A percentile compares a stretch with the other conserved stretches of the same genome.
Conservation (phyloP, 2,888 invertebrate genomes). For the Eupeodes luniger region DNA sequence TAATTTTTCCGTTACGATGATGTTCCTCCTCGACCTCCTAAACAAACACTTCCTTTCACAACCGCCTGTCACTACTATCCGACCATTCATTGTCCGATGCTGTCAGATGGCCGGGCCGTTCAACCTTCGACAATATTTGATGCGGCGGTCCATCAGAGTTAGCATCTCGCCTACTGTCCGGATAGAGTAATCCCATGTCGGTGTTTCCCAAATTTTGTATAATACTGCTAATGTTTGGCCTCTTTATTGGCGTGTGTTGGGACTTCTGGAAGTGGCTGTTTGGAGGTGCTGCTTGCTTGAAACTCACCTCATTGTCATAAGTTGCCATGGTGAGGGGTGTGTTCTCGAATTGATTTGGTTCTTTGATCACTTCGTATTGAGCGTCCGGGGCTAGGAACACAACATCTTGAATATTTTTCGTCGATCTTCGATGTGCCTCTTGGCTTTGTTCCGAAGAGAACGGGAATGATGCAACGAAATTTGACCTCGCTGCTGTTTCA, state of each 20-base stretch:
- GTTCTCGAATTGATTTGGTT: constrained; percentile 78
- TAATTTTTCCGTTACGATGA: neutral
- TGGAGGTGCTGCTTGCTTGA: constrained; percentile 50
- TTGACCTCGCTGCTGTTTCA: constrained; percentile 77
- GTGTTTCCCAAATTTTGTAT: constrained; percentile 85
- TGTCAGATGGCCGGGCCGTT: constrained; percentile 55
- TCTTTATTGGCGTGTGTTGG: constrained; percentile 81
- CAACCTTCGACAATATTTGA: constrained; percentile 56
- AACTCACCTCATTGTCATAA: constrained; percentile 78
- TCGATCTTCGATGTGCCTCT: constrained; percentile 84
- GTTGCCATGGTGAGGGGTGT: constrained; percentile 76
- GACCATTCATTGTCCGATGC: constrained; percentile 81
- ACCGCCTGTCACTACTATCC: constrained; percentile 80
- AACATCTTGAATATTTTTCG: constrained; percentile 82
- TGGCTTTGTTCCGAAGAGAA: constrained; percentile 84
- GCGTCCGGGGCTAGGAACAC: constrained; percentile 86
- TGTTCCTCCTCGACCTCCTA: constrained; percentile 73
- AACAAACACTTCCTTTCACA: constrained; percentile 84
- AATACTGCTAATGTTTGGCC: constrained; percentile 84
- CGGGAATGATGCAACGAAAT: constrained; percentile 83
- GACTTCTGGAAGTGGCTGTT: constrained; percentile 64
- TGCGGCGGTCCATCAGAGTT: constrained; percentile 45
- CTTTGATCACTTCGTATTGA: constrained; percentile 86
- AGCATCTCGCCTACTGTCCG: constrained; percentile 75
- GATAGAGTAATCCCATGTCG: constrained; percentile 84